Conservation (phyloP, 2,888 invertebrate species). For the Frankliniella fusca region DNA sequence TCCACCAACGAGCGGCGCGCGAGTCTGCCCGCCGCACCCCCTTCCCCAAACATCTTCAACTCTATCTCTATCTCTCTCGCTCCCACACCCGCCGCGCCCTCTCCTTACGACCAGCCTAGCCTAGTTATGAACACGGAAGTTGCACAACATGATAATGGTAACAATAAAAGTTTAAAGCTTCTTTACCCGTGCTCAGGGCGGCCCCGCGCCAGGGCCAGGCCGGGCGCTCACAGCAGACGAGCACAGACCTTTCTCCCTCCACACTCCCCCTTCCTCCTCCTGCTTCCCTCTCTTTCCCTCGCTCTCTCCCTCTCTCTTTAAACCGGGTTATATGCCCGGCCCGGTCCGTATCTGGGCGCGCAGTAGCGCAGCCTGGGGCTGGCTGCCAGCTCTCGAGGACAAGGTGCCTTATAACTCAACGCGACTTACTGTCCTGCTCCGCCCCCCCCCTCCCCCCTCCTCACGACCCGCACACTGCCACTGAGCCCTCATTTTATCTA, state of each 20-base stretch:
- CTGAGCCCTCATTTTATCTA: neutral
- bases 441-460: neutral
- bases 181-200: neutral
- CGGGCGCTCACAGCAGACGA: neutral
- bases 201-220: slow-evolving; percentile 45
- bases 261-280: neutral
- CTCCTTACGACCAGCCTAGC: neutral
- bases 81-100: neutral
- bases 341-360: neutral
- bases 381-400: neutral
- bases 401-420: slow-evolving; percentile 20
- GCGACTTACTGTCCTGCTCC: slow-evolving; percentile 5
- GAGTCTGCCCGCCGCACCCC: too few species aligned
- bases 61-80: too few species aligned
- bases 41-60: too few species aligned
- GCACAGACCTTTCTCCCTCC: neutral
- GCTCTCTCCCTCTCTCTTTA: neutral
- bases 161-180: slow-evolving; percentile 25
- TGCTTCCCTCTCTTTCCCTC: neutral
- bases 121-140: slow-evolving; percentile 14
- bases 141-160: slow-evolving; percentile 6
- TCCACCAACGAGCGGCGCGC: too few species aligned
- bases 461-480: neutral
- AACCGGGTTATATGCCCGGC: too few species aligned
- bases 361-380: neutral